Percentiles rank a stretch among this genome's conserved stretches.
Evolutionary conservation across 2,113 vertebrate genomes (phyloP).

Genomic region (Varanus komodoensis): DNA sequence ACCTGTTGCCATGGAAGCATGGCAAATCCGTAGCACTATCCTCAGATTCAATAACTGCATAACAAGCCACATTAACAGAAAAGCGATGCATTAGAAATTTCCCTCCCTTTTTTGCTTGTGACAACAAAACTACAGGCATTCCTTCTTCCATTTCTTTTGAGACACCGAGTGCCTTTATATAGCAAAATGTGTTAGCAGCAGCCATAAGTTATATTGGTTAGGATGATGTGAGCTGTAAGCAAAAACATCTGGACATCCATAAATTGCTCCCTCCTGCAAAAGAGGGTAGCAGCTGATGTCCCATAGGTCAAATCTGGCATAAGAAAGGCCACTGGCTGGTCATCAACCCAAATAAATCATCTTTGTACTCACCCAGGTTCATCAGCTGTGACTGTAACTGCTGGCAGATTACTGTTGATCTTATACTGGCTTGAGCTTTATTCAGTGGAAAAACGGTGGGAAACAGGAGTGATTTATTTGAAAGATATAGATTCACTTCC

Average conservation of each 20-base stretch:
- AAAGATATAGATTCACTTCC: neutral
- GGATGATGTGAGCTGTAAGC: too few species aligned
- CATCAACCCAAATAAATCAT: neutral
- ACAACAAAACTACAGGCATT: neutral
- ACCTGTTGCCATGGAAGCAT: neutral
- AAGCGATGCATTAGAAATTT: neutral
- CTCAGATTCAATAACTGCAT: neutral
- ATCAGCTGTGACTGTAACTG: neutral
- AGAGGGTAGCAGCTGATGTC: neutral
- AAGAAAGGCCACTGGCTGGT: neutral
- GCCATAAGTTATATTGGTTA: too few species aligned
- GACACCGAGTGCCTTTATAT: neutral
- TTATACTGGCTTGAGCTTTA: neutral
- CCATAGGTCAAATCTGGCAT: neutral
- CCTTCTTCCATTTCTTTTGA: neutral
- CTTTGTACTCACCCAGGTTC: neutral
- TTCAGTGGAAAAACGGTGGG: neutral
- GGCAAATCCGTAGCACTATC: neutral
- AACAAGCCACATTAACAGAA: neutral
- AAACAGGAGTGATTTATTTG: neutral
- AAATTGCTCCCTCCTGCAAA: neutral
- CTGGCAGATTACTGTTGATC: neutral
- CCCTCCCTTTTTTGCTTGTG: neutral
- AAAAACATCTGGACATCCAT: too few species aligned
- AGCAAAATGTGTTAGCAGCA: neutral